phyloP scores from a whole-genome alignment of 1,140 invertebrate species.

The Goniozus legneri region DNA sequence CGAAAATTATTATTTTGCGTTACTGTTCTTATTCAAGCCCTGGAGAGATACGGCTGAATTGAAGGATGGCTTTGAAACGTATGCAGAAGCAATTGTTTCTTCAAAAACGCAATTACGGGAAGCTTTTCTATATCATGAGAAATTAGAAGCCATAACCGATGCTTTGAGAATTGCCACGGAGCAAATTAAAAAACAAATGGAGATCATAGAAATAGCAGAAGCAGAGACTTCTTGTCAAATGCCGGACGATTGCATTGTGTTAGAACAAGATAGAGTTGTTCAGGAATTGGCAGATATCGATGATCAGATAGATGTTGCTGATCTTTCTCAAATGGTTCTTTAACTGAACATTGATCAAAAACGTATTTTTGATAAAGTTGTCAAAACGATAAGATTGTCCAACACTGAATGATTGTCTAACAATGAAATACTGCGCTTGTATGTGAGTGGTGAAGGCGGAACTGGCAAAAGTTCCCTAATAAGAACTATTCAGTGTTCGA shows the following conservation, averaged over 20 bases:
- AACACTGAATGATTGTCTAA: not conserved
- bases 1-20: too few species aligned
- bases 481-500: slow-evolving; percentile 16
- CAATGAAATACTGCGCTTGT: slow-evolving; percentile 6
- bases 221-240: not conserved
- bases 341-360: slow-evolving; percentile 24
- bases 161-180: slow-evolving; percentile 1
- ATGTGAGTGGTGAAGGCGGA: too few species aligned
- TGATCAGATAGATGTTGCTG: slow-evolving; percentile 2
- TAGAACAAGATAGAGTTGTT: slow-evolving; percentile 2
- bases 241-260: not conserved
- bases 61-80: slow-evolving; percentile 11
- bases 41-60: too few species aligned
- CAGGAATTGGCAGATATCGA: slow-evolving; percentile 12
- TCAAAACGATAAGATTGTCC: slow-evolving; percentile 16
- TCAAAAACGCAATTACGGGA: slow-evolving; percentile 1
- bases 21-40: too few species aligned
- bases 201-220: slow-evolving; percentile 6
- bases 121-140: slow-evolving; percentile 8
- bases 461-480: slow-evolving; percentile 26
- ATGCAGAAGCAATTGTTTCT: slow-evolving; percentile 8
- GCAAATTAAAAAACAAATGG: slow-evolving; percentile 1
- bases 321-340: slow-evolving; percentile 16
- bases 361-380: too few species aligned
- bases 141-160: slow-evolving; percentile 14